Base-by-base conservation (phyloP, 2,797 vertebrate genomes). In the Sternotherus odoratus region DNA sequence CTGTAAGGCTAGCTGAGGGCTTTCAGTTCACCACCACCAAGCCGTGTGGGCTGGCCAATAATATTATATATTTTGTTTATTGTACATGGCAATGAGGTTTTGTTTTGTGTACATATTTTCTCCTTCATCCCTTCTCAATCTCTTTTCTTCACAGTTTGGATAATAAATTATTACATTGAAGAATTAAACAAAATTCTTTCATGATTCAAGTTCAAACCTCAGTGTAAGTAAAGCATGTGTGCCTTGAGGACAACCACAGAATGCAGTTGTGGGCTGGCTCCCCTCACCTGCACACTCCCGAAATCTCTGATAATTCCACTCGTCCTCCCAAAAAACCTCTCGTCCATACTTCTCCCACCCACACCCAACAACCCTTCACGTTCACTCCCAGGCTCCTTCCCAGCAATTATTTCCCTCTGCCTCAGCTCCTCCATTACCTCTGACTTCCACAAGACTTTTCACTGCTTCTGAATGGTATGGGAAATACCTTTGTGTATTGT, bases 41-140 rank as follows among this genome's bases (percentile, higher is more conserved):
- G 69, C 50, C 36, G 51, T 86, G 49, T 91, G 54, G 75, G 83
- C 57, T 93, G 77, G 83, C 88, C 93, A 88, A 83, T 24, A 84
- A 21, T 48, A 66, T 91, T 93, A 60, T 60, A 30, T 60, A 60
- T 33, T 33, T 7, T 1, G 13, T 60, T 82, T 91, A 77, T 69
- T 87, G 1, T 1, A 80, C 72, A 66, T 36, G 72, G 91, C 56
- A 84, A n/a, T 48, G 80, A 92, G 51, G 51, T 60, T 83, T 78
- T 91, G 12, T 82, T 90, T 60, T 60, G 30, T 60, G 30, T 84
- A 48, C 9, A 3, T 81, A 0, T 28, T 5, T 79, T 1, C 91
- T 85, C 91, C 36, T 16, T 49, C 19, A 60, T 77, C 46, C 43
- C 77, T 17, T 39, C 9, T 89, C 23, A 3, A 43, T 81, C 80